phyloP scores from a whole-genome alignment of 2,888 invertebrate species.

The Heliconius hortense region DNA sequence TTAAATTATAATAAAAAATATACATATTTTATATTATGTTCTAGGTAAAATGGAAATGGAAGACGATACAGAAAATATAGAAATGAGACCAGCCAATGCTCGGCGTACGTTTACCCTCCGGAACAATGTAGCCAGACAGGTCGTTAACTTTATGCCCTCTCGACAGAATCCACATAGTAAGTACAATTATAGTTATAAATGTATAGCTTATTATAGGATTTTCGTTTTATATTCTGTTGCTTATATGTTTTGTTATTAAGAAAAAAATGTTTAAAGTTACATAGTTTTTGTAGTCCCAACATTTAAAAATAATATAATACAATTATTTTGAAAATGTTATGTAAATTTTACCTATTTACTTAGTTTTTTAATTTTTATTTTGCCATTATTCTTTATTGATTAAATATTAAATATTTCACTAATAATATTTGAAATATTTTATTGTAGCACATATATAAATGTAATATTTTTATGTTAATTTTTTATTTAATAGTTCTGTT shows the following conservation, averaged over 20 bases:
- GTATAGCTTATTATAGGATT: not conserved
- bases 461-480: too few relatives aligned
- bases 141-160: conserved; percentile 77
- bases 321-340: too few relatives aligned
- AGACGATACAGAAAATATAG: conserved; percentile 54
- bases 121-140: conserved; percentile 66
- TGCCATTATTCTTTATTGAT: too few relatives aligned
- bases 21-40: not conserved
- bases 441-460: too few relatives aligned
- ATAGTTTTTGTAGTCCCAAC: too few relatives aligned
- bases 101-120: conserved; percentile 60
- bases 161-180: conserved; percentile 69
- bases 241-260: not conserved
- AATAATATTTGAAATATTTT: too few relatives aligned
- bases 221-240: not conserved
- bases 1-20: not conserved
- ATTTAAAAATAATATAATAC: too few relatives aligned
- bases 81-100: conserved; percentile 53
- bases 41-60: conserved; percentile 44
- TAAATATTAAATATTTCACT: too few relatives aligned
- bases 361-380: too few relatives aligned
- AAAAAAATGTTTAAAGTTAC: not conserved
- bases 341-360: too few relatives aligned
- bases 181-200: conserved; percentile 40
- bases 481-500: too few relatives aligned